Base-by-base conservation (phyloP, 2,797 vertebrate species). In the Rhynchonycteris naso region DNA sequence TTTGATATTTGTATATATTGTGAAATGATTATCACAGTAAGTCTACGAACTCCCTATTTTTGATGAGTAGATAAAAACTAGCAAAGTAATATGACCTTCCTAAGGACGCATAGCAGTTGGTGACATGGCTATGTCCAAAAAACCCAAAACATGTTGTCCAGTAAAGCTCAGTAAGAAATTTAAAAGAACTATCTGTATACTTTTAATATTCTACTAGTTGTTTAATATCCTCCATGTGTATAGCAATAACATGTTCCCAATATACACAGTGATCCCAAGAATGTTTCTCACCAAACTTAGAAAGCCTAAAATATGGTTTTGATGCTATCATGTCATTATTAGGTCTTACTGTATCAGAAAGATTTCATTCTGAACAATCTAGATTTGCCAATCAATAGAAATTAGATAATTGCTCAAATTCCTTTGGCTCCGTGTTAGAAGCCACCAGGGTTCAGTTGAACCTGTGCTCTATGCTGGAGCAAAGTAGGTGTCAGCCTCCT, bases 361-460 rank as follows among this genome's bases (percentile, higher is more conserved):
- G 28, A 14, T 83, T 95, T 87, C 14, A 54, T 66, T 91, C n/a
- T 56, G 19, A 66, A 54, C 10, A 61, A 71, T 38, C 35, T 4
- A 74, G 15, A 79, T 35, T 90, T 78, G 16, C 54, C 59, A 80
- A 58, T 56, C 33, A 84, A 95, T 59, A 85, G 19, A 72, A 86
- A 85, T 61, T 59, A 78, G 66, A 24, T 78, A 85, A 90, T 74
- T 58, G 12, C 18, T 30, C 35, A 33, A 21, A 43, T 93, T 90
- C 21, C 30, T 74, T 78, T 94, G 59, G 38, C 26, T 93, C 11
- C 47, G 28, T 16, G n/a, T 52, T 68, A 75, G 78, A 95, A 83
- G 76, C 5, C 15, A 30, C 38, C 12, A 50, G 78, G 56, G 14
- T 19, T 24, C 1, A 22, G n/a, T 1, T 16, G 61, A 91, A 85